A percentile compares a stretch with the other conserved stretches of the same genome.
Conservation (phyloP, 2,888 invertebrate genomes). For the Phyllotreta striolata region DNA sequence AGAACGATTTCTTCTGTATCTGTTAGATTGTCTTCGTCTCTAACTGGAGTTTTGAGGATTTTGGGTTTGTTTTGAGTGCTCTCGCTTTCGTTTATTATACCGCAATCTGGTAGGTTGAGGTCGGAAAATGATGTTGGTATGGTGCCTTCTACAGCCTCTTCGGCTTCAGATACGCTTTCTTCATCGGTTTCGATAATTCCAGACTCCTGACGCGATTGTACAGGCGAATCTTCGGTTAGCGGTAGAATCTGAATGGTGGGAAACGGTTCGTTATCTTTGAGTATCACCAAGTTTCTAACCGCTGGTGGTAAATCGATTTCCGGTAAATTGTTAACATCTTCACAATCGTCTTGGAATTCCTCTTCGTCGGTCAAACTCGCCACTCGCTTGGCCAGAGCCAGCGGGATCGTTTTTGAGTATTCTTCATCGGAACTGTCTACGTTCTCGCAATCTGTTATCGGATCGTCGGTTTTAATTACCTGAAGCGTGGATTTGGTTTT, state of each 20-base stretch:
- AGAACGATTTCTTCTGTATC: conserved; percentile 49
- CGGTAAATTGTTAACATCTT: conserved; percentile 36
- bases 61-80: conserved; percentile 32
- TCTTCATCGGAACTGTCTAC: conserved; percentile 56
- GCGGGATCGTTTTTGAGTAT: conserved; percentile 54
- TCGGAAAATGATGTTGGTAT: conserved; percentile 39
- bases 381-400: conserved; percentile 54
- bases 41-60: conserved; percentile 1
- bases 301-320: conserved; percentile 59
- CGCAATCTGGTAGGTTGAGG: conserved; percentile 49
- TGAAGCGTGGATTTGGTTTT: conserved; percentile 14
- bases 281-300: conserved; percentile 61
- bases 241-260: conserved; percentile 63
- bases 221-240: conserved; percentile 51
- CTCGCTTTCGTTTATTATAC: conserved; percentile 45
- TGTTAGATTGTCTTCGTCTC: conserved; percentile 27
- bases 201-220: conserved; percentile 36
- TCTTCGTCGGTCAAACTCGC: conserved; percentile 45
- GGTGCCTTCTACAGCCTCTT: conserved; percentile 50
- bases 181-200: conserved; percentile 49
- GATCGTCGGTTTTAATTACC: conserved; percentile 49
- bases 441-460: conserved; percentile 63
- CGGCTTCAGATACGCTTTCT: conserved; percentile 56
- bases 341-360: conserved; percentile 45
- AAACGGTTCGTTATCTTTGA: conserved; percentile 47